Base-by-base conservation (phyloP, 2,113 vertebrate species). In the Nannobrachium achirus region DNA sequence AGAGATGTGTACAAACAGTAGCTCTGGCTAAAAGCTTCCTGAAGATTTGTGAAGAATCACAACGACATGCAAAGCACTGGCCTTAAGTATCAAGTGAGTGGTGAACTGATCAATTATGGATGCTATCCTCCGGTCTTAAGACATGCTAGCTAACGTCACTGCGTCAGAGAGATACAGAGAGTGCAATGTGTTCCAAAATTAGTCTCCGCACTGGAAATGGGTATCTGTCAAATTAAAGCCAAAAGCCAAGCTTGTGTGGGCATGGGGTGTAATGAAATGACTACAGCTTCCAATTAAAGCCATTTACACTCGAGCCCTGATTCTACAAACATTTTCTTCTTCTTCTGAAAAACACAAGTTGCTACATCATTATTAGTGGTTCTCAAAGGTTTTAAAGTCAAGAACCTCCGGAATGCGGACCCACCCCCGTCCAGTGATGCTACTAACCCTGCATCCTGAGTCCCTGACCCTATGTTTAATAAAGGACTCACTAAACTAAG, bases 81-180 rank as follows among this genome's bases (percentile, higher is more conserved):
- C 46, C n/a, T 33, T 44, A 39, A 16, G 25, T 56, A 8, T 38
- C 14, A 50, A 70, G 10, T 57, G 64, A 25, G 25, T 69, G 76
- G 78, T 63, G 81, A 81, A 64, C 62, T 64, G 19, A 76, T 81
- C 18, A 66, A 86, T 81, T 76, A 87, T 84, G 80, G 62, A 88
- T 78, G 15, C 13, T 73, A 51, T 65, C 76, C 69, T 48, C 59
- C 53, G 64, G 66, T 73, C 78, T 76, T 69, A 64, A 78, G 70
- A 71, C 63, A 56, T 66, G 45, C 52, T 46, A 19, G 48, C 58
- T 63, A 8, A 53, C 51, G 8, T 33, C 25, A 46, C 40, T 52
- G 61, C 61, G 74, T 64, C 64, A 72, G 85, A 53, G 16, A 16
- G 52, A 33, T 41, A 61, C 18, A 78, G 58, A 33, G 18, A 46